A percentile compares a stretch with the other conserved stretches of the same genome.
These are phyloP conservation scores for Paracyclopina nana DNA, from an alignment of 1,140 invertebrate genomes.

Conservation along the genomic window DNA sequence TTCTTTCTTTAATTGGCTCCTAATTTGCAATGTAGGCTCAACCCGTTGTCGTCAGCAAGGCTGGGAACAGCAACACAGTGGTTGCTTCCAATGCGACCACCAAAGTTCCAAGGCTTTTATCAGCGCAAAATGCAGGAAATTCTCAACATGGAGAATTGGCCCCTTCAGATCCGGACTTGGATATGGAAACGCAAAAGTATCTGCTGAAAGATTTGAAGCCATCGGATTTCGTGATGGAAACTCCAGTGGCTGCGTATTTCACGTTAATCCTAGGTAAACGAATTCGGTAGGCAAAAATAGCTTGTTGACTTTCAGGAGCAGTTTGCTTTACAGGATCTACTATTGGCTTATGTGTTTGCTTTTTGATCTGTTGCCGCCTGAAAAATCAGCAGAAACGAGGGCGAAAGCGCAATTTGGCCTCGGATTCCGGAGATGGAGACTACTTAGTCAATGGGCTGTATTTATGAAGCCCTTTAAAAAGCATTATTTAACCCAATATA, in stretches of 20 bases:
- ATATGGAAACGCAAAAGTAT: too few relatives aligned
- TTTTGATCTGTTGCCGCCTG: background rate
- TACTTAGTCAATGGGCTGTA: background rate
- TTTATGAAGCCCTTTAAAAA: too few relatives aligned
- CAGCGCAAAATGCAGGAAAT: background rate
- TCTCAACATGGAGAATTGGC: too few relatives aligned
- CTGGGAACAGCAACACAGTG: too few relatives aligned
- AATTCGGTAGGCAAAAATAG: background rate
- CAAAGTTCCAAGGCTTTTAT: background rate
- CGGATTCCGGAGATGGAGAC: background rate
- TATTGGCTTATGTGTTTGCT: background rate
- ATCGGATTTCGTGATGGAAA: background rate
- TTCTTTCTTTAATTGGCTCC: too few relatives aligned
- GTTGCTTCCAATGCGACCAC: background rate
- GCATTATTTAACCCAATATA: too few relatives aligned
- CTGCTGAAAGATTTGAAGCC: background rate
- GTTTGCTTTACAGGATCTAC: background rate
- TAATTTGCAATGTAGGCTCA: too few relatives aligned
- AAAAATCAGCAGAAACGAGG: background rate
- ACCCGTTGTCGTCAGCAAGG: background rate
- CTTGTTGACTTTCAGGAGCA: background rate
- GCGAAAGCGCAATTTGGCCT: background rate
- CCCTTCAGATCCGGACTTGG: too few relatives aligned
- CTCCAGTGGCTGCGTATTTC: background rate
- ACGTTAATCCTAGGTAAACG: background rate